Evolutionary conservation across 2,797 vertebrate species (phyloP), one percentile per base, ranked within the genome.

Genomic region (Nannoperca australis): DNA sequence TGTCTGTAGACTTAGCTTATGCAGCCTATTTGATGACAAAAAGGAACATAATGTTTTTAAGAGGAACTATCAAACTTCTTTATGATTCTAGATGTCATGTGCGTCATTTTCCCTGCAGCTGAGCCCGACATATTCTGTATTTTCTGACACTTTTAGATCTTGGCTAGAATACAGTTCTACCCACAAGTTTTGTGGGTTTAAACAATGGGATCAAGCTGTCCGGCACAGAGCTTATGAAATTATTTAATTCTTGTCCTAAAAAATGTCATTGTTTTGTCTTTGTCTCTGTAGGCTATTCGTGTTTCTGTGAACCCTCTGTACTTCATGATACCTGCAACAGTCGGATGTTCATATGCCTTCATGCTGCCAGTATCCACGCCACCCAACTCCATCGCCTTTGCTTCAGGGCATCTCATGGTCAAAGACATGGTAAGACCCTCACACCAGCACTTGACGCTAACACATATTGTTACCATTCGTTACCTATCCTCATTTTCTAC

Each of bases 351-450:
- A 6, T 99, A 96, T 0, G 98, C 98, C 7, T 99, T 99, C 92
- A 99, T 99, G 98, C 93, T 99, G 61, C 98, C 98, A 0, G 98
- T 99, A 55, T 98, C 98, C 1, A 99, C 98, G 0, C 97, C 98
- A 22, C 98, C 98, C 54, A 99, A 99, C 93, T 98, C 98, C 15
- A 99, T 99, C 17, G 98, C 98, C 0, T 99, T 99, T 67, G 96
- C 98, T 32, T 97, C 98, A 0, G 98, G 98, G 71, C 97, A 99
- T 78, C 94, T 99, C 71, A 79, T 97, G 96, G 97, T 99, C 80
- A 99, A 97, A 93, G 98, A 99, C 91, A 99, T 99, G 98, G 98
- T 99, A 91, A 92, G 94, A 13, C 22, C 30, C 17, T 55, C 40
- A 44, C 11, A 12, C n/a, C 22, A 3, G 6, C 30, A 6, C 24